phyloP scores from a whole-genome alignment of 2,113 vertebrate species.

The Oreamnos americanus region DNA sequence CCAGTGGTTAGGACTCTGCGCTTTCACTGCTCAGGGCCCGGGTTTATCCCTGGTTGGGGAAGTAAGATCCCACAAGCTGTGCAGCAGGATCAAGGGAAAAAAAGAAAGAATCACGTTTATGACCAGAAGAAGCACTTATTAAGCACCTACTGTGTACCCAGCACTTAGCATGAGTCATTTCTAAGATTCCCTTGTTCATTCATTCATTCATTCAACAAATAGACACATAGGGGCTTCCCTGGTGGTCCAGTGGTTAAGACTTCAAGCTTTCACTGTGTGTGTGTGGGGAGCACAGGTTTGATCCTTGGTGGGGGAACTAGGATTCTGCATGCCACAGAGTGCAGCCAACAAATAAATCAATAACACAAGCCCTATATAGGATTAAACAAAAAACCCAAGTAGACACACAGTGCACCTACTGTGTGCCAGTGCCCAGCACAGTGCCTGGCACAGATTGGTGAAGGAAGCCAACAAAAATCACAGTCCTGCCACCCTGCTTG shows the following conservation, averaged over 20 bases:
- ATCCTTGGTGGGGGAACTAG: not conserved
- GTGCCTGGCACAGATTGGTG: not conserved
- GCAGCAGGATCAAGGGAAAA: not conserved
- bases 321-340: not conserved
- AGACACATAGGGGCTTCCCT: not conserved
- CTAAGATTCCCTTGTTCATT: not conserved
- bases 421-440: not conserved
- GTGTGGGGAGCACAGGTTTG: not conserved
- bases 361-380: not conserved
- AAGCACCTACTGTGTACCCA: not conserved
- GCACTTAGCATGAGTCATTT: not conserved
- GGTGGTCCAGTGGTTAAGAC: not conserved
- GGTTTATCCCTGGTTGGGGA: not conserved
- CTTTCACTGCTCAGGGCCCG: not conserved
- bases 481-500: rapidly evolving
- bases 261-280: not conserved
- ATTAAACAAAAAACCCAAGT: not conserved
- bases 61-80: not conserved
- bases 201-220: not conserved
- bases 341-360: not conserved
- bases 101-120: not conserved
- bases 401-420: not conserved
- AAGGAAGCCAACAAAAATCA: not conserved
- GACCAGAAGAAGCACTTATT: not conserved
- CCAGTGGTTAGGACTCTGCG: not conserved